Evolutionary conservation across 2,797 vertebrate genomes (phyloP), one percentile per base, ranked within the genome.

Genomic region (Menidia menidia): DNA sequence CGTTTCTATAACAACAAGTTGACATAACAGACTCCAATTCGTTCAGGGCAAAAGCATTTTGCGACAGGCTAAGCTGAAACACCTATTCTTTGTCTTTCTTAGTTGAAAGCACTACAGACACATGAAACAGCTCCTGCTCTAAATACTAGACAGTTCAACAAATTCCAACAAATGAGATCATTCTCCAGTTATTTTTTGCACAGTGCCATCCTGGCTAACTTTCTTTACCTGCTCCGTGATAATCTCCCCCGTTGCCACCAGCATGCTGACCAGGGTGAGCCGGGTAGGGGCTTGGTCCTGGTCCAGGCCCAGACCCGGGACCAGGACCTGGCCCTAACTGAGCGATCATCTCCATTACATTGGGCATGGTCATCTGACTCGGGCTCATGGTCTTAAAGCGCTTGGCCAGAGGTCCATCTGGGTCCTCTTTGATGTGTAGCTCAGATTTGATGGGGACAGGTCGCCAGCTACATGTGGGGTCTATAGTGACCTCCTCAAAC

Each of bases 351-450:
- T 99, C 98, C 97, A 98, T 97, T 67, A 99, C 98, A 3, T 98
- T 99, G 82, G 97, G 97, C 97, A 99, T 96, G 88, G 96, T 99
- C 97, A 99, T 98, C 93, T 99, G 97, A 92, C 97, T 98, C 76
- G 97, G 97, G 85, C 98, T 99, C 97, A 99, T 99, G 68, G 97
- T 98, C 92, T 99, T 99, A 85, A 99, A 99, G 72, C 98, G 95
- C 90, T 99, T 99, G 60, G 97, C 96, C 70, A 98, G 95, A 30
- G 98, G 97, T 73, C 97, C 97, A 9, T 99, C 98, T 0, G 98
- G 98, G 83, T 99, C 98, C 74, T 99, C 97, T 90, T 99, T 99
- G 91, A 99, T 99, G 90, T 98, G 97, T 39, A 99, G 94, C 90
- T 99, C 98, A 1, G 98, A 99, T 85, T 99, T 99, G 71, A 99